phyloP scores from a whole-genome alignment of 1,140 invertebrate genomes.

The Micrasema longulum region DNA sequence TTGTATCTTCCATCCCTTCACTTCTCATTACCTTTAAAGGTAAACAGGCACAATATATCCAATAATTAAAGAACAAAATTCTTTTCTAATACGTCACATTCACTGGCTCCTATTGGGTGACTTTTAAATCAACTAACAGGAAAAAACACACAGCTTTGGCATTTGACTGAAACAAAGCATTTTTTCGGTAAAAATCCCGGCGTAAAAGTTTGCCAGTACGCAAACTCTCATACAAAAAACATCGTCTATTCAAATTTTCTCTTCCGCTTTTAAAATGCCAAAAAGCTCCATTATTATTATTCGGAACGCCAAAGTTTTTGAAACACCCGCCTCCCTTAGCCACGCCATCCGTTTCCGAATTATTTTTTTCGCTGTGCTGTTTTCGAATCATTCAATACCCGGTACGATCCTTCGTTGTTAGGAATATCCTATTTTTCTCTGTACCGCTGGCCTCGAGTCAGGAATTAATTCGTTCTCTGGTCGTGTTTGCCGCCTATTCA shows the following conservation, averaged over 20 bases:
- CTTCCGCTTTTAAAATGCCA: slow-evolving; percentile 55
- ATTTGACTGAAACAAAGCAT: slow-evolving; percentile 54
- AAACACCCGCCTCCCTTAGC: slow-evolving; percentile 16
- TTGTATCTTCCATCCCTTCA: not conserved
- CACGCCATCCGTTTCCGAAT: slow-evolving; percentile 30
- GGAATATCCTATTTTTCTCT: slow-evolving; percentile 29
- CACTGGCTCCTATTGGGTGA: slow-evolving; percentile 12
- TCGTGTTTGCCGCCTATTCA: not conserved
- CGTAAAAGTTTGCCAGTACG: slow-evolving; percentile 53
- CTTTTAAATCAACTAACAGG: slow-evolving; percentile 48
- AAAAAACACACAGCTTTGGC: slow-evolving; percentile 53
- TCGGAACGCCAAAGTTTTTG: slow-evolving; percentile 38
- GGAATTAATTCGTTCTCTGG: slow-evolving; percentile 1
- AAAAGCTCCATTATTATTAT: slow-evolving; percentile 54
- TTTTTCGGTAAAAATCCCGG: slow-evolving; percentile 48
- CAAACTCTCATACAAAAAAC: slow-evolving; percentile 55
- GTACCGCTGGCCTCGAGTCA: not conserved
- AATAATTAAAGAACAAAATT: slow-evolving; percentile 31
- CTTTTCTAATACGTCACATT: slow-evolving; percentile 21
- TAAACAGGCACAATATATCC: slow-evolving; percentile 21
- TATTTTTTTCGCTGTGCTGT: slow-evolving; percentile 36
- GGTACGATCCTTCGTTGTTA: not conserved
- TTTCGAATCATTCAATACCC: slow-evolving; percentile 35
- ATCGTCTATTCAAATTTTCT: slow-evolving; percentile 54
- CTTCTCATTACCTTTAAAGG: slow-evolving; percentile 12